Evolutionary conservation across 1,140 invertebrate species (phyloP).

Genomic region (Adoxophyes honmai): DNA sequence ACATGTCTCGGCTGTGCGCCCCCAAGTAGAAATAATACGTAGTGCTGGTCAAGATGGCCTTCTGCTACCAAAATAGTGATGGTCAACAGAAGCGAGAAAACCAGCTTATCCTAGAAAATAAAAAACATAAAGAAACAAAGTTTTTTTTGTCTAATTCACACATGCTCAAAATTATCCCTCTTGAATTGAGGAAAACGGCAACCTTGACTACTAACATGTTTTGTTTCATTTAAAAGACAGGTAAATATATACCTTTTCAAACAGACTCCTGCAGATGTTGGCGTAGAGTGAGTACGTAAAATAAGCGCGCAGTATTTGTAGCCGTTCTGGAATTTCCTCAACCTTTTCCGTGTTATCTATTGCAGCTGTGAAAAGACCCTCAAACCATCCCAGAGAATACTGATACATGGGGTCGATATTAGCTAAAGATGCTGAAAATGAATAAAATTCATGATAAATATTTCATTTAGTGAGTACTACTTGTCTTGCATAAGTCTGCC

Average conservation of each 20-base stretch:
- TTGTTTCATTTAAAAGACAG: too few species aligned
- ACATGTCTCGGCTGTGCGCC: conserved; percentile 80
- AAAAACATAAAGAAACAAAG: background rate
- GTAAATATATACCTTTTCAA: conserved; percentile 88
- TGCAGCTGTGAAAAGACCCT: conserved; percentile 90
- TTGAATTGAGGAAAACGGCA: too few species aligned
- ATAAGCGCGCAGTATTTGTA: conserved; percentile 86
- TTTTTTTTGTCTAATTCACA: too few species aligned
- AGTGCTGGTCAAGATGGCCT: conserved; percentile 81
- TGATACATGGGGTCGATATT: conserved; percentile 99
- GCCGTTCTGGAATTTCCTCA: conserved; percentile 85
- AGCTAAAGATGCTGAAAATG: conserved; percentile 84
- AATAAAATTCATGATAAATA: background rate
- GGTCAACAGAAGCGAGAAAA: conserved; percentile 92
- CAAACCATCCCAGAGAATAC: conserved; percentile 96
- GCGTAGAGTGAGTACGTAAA: conserved; percentile 95
- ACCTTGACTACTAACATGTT: too few species aligned
- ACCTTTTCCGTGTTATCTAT: conserved; percentile 96
- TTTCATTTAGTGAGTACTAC: background rate
- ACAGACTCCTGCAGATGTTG: conserved; percentile 95
- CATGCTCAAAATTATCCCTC: too few species aligned
- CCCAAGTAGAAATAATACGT: conserved; percentile 94
- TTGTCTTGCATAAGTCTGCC: too few species aligned
- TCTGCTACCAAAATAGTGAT: conserved; percentile 89
- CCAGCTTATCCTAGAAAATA: conserved; percentile 84